These are phyloP conservation scores for Andrena praecox DNA, from an alignment of 2,888 invertebrate genomes.

Conservation along the genomic window DNA sequence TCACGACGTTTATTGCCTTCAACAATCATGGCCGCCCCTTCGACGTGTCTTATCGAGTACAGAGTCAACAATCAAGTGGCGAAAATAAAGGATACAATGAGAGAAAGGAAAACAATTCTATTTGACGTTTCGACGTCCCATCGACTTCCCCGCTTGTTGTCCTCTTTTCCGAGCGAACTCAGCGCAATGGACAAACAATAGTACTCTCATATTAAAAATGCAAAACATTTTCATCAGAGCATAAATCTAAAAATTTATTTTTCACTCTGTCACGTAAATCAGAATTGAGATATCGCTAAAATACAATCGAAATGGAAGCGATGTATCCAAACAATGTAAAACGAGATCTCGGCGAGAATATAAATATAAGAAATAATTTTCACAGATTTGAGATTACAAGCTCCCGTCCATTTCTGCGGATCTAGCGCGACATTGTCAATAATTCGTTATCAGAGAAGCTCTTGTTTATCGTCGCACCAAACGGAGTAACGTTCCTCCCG, in stretches of 20 bases:
- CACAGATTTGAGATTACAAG: background rate
- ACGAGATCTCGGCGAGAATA: background rate
- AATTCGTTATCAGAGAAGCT: slow-evolving; percentile 56
- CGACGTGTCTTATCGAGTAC: slow-evolving; percentile 52
- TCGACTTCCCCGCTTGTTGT: background rate
- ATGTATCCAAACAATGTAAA: background rate
- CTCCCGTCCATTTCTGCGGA: background rate
- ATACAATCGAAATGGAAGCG: background rate
- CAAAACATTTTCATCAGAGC: too few relatives aligned
- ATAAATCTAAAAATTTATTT: background rate
- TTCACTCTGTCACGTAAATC: background rate
- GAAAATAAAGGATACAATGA: slow-evolving; percentile 52
- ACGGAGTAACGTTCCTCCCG: slow-evolving; percentile 59
- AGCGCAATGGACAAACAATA: background rate
- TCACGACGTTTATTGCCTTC: slow-evolving; percentile 43
- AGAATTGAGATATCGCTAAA: background rate
- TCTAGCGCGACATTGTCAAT: slow-evolving; percentile 45
- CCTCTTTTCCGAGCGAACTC: background rate
- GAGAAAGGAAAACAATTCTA: slow-evolving; percentile 19
- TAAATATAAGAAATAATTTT: background rate
- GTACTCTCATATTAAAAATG: too few relatives aligned
- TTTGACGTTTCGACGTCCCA: slow-evolving; percentile 2
- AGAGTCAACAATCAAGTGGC: slow-evolving; percentile 57
- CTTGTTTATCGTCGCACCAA: slow-evolving; percentile 62
- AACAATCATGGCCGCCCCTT: slow-evolving; percentile 15